A percentile compares a stretch with the other conserved stretches of the same genome.
phyloP scores from a whole-genome alignment of 1,140 invertebrate genomes.

The Tachypleus tridentatus region DNA sequence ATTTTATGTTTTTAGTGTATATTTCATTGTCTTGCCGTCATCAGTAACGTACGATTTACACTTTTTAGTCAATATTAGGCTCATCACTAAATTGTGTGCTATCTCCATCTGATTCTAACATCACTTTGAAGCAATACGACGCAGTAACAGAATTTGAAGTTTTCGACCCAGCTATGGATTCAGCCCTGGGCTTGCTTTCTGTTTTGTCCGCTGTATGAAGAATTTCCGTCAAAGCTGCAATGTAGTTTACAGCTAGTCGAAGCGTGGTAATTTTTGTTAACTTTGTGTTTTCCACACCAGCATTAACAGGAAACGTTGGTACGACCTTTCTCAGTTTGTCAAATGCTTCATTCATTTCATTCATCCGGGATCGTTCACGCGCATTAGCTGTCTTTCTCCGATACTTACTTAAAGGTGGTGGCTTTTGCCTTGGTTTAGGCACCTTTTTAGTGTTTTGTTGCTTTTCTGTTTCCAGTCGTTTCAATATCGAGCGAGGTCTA shows the following conservation, averaged over 20 bases:
- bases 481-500: constrained; percentile 39
- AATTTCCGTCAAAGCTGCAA: constrained; percentile 46
- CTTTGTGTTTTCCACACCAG: constrained; percentile 46
- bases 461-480: constrained; percentile 37
- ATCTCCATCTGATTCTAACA: constrained; percentile 21
- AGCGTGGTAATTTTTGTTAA: constrained; percentile 79
- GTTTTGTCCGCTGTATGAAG: constrained; percentile 30
- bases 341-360: constrained; percentile 75
- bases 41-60: too few relatives aligned
- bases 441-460: constrained; percentile 26
- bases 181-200: neutral
- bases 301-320: constrained; percentile 38
- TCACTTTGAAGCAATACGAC: constrained; percentile 16
- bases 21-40: too few relatives aligned
- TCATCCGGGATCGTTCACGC: constrained; percentile 67
- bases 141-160: neutral
- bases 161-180: neutral
- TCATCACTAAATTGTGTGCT: constrained; percentile 3
- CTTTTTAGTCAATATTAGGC: too few relatives aligned
- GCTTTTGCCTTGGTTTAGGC: constrained; percentile 49
- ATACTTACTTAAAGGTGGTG: constrained; percentile 77
- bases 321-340: constrained; percentile 61
- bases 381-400: constrained; percentile 78
- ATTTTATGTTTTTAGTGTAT: too few relatives aligned
- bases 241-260: constrained; percentile 76